Evolutionary conservation across 2,113 vertebrate species (phyloP), one percentile per base, ranked within the genome.

Genomic region (Theristicus caerulescens): DNA sequence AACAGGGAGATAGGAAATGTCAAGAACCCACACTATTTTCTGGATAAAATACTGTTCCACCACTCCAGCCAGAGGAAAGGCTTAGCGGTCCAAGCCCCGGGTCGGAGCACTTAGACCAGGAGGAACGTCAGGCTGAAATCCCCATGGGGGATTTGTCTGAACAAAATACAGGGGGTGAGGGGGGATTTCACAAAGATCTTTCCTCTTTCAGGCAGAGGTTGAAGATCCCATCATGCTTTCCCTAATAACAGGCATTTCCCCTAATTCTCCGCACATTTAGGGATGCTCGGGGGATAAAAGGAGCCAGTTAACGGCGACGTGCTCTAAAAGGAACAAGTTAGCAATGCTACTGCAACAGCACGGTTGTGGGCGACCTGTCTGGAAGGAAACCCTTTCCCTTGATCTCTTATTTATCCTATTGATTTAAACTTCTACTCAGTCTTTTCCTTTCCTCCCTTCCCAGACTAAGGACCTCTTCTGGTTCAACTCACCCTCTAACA

Each of bases 341-440:
- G 55, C 40, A 40, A 25, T 1, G 24, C 40, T 24, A 10, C 40
- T 29, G 32, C 51, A 36, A 52, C 15, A 29, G 16, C 11, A 44
- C 0, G 1, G 32, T 55, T 34, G 52, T 15, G 51, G 15, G 77
- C 0, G 1, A 66, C 22, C 5, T 13, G 2, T 1, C 6, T 27
- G 26, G 31, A 54, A n/a, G 47, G 32, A 88, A 94, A 62, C 3
- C 32, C n/a, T 38, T 78, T 24, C 38, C 25, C 22, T 5, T 0
- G 0, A 7, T 42, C 51, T 61, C 40, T 2, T 6, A 13, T 40
- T 73, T 10, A 46, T 24, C 71, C 32, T 5, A 4, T 0, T 3
- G 16, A 67, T 80, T 61, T 6, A 42, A 38, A 38, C 40, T 57
- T 52, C 16, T 11, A 13, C 4, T 16, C 46, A 8, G 2, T 2